Evolutionary conservation across 2,113 vertebrate genomes (phyloP), one percentile per base, ranked within the genome.

Genomic region (Coracopsis vasa): DNA sequence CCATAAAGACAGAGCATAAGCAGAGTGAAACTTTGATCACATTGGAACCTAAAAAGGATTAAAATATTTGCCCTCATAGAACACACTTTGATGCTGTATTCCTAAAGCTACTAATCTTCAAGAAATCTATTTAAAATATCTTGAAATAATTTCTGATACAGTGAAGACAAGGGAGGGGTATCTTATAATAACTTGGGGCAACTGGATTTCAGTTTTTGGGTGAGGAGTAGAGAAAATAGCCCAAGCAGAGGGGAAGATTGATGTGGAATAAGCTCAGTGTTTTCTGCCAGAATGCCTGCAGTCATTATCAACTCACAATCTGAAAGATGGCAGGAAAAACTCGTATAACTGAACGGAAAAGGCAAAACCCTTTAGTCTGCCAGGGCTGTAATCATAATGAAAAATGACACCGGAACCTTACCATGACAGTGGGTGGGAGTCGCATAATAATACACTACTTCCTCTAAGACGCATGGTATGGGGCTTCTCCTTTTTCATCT

Each of bases 401-500:
- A 90, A 90, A 95, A 90, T 80, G 56, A 91, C 48, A 66, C 66
- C 66, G 73, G 51, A 80, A 44, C 29, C 31, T 42, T 92, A 88
- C 81, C 31, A 7, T 78, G 78, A 60, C 80, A 25, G 39, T 44
- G 39, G 73, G 65, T 80, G 42, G 37, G 75, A 96, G 60, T 41
- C 3, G 1, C 62, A 67, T 60, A 62, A 13, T n/a, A 61, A 58
- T 54, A 37, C 13, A 20, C 35, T 35, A 5, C 85, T 94, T 92
- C 16, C 58, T 86, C 80, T 85, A 77, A 73, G 60, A 45, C 1
- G 5, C 15, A 15, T 61, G 39, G 54, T 71, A 35, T 74, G 16
- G 11, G 35, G 20, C n/a, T 93, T 94, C 56, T 84, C 37, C 44
- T 92, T 80, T 87, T 95, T 81, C 73, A 89, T 75, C 73, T 91